These are phyloP conservation scores for Asteroscopus sphinx DNA, from an alignment of 2,888 invertebrate genomes.

Conservation along the genomic window DNA sequence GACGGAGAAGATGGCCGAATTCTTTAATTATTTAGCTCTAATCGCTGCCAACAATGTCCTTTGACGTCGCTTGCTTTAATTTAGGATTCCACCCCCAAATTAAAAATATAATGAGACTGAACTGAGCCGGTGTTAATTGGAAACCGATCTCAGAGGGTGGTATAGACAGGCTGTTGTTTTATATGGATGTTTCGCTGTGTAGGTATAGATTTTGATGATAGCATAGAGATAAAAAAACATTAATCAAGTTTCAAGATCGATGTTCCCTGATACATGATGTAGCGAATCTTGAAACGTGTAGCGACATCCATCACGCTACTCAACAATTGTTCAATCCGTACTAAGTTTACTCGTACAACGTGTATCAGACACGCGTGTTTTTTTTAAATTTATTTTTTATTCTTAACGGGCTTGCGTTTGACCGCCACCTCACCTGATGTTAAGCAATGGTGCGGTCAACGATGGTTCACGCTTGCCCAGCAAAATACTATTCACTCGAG, in stretches of 20 bases:
- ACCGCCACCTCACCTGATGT: too few species aligned
- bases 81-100: conserved; percentile 88
- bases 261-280: too few species aligned
- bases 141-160: conserved; percentile 85
- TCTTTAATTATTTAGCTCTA: conserved; percentile 90
- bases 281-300: too few species aligned
- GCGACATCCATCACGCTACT: too few species aligned
- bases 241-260: background rate
- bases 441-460: too few species aligned
- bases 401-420: too few species aligned
- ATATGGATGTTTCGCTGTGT: conserved; percentile 12
- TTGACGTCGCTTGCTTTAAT: conserved; percentile 88
- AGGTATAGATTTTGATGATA: conserved; percentile 6
- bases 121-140: conserved; percentile 88
- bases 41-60: conserved; percentile 86
- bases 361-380: too few species aligned
- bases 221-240: background rate
- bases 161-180: conserved; percentile 64
- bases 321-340: too few species aligned
- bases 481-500: too few species aligned
- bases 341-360: too few species aligned
- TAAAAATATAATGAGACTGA: conserved; percentile 90
- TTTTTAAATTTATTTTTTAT: too few species aligned
- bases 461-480: too few species aligned
- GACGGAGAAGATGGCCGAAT: conserved; percentile 86